phyloP scores from a whole-genome alignment of 1,140 invertebrate species.

The Mycetomoellerius zeteki region DNA sequence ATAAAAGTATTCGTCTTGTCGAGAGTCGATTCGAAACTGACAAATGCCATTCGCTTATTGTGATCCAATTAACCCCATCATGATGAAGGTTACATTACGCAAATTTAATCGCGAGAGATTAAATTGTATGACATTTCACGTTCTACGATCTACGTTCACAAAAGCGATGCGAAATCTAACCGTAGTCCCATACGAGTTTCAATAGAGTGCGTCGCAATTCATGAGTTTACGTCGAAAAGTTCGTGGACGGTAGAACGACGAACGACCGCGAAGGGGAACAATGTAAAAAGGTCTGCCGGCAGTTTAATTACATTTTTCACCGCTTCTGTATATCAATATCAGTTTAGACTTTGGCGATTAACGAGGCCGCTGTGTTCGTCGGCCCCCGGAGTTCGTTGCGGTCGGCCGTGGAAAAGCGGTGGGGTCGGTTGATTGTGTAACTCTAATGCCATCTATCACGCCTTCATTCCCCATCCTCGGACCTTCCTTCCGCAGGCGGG shows the following conservation, averaged over 20 bases:
- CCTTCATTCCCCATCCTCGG: slow-evolving; percentile 79
- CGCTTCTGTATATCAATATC: slow-evolving; percentile 72
- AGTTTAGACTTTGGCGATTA: slow-evolving; percentile 82
- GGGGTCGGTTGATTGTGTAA: slow-evolving; percentile 79
- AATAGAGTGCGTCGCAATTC: slow-evolving; percentile 64
- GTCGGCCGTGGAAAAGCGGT: slow-evolving; percentile 24
- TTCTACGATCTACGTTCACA: slow-evolving; percentile 9
- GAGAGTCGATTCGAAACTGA: neutral
- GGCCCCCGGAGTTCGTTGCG: slow-evolving; percentile 60
- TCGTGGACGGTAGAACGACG: slow-evolving; percentile 15
- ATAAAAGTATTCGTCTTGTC: slow-evolving; percentile 16
- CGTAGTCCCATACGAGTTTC: slow-evolving; percentile 47
- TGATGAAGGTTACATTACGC: slow-evolving; percentile 66
- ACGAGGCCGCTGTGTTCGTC: slow-evolving; percentile 64
- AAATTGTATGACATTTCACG: slow-evolving; percentile 38
- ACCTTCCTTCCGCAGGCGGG: slow-evolving; percentile 60
- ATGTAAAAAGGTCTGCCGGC: slow-evolving; percentile 21
- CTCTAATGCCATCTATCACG: slow-evolving; percentile 83
- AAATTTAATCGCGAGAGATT: slow-evolving; percentile 66
- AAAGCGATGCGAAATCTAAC: slow-evolving; percentile 46
- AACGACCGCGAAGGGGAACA: neutral
- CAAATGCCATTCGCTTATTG: neutral
- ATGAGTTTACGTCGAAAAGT: slow-evolving; percentile 68
- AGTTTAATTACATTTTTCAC: slow-evolving; percentile 77
- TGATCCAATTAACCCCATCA: slow-evolving; percentile 40